These are phyloP conservation scores for Pseudococcus longispinus DNA, from an alignment of 2,888 invertebrate species.

Conservation along the genomic window DNA sequence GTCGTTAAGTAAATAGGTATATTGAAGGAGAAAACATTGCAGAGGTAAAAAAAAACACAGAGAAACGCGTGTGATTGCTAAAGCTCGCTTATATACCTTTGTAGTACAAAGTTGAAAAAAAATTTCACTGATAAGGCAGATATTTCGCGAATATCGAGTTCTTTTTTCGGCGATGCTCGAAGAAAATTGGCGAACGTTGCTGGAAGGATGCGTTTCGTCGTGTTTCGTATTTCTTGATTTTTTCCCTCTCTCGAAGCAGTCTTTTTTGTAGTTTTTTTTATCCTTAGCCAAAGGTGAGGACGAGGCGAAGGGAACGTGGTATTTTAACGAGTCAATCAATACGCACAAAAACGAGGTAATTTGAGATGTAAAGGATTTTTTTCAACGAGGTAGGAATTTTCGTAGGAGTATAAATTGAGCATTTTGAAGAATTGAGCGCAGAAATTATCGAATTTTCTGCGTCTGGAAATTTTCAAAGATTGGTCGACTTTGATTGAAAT, in stretches of 20 bases:
- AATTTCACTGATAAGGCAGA: conserved; percentile 28
- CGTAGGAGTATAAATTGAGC: neutral
- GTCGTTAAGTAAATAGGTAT: neutral
- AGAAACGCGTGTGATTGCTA: neutral
- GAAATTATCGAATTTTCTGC: too few species aligned
- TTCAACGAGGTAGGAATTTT: neutral
- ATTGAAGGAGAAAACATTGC: neutral
- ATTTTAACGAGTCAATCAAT: conserved; percentile 12
- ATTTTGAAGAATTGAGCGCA: too few species aligned
- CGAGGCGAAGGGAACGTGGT: neutral
- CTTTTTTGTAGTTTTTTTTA: neutral
- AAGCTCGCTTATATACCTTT: neutral
- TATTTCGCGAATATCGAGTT: neutral
- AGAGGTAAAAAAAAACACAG: neutral
- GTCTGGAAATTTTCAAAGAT: neutral
- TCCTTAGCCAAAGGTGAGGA: neutral
- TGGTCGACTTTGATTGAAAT: too few species aligned
- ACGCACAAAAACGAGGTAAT: neutral
- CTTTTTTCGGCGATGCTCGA: neutral
- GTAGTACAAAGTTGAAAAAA: neutral
- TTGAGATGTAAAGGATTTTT: neutral
- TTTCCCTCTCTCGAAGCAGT: neutral
- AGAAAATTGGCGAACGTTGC: neutral
- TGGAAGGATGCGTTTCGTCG: neutral
- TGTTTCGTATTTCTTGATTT: neutral